Percentiles rank a stretch among this genome's conserved stretches.
phyloP scores from a whole-genome alignment of 2,797 vertebrate genomes.

The Silurus lanzhouensis region DNA sequence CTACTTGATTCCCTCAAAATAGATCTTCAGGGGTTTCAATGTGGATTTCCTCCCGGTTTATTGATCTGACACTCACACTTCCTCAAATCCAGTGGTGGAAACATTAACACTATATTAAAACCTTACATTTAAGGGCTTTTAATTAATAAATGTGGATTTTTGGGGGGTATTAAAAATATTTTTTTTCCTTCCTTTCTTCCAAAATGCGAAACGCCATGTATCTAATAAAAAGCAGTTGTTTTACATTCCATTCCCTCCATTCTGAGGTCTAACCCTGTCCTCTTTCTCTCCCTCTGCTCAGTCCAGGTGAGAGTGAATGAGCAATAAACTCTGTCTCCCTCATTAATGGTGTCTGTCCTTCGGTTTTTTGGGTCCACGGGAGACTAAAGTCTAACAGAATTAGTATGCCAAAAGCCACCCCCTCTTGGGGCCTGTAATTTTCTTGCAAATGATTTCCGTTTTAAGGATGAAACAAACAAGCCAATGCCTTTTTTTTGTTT shows the following conservation, averaged over 20 bases:
- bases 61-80: conserved; percentile 5
- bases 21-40: conserved; percentile 33
- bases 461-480: conserved; percentile 90
- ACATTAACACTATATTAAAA: background rate
- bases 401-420: conserved; percentile 99
- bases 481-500: conserved; percentile 82
- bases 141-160: too few species aligned
- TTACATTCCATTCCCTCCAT: background rate
- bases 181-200: too few species aligned
- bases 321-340: conserved; percentile 78
- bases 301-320: conserved; percentile 66
- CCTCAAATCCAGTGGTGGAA: background rate
- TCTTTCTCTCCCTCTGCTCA: background rate
- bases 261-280: background rate
- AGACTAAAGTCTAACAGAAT: conserved; percentile 98
- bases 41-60: conserved; percentile 34
- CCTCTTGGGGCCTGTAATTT: conserved; percentile 96
- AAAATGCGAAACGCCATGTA: background rate
- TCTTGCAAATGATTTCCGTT: conserved; percentile 93
- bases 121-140: background rate
- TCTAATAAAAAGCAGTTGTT: background rate
- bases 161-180: too few species aligned
- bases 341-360: conserved; percentile 84
- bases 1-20: conserved; percentile 55
- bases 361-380: conserved; percentile 86